Evolutionary conservation across 2,888 invertebrate species (phyloP), one percentile per base, ranked within the genome.

Genomic region (Eupithecia dodoneata): DNA sequence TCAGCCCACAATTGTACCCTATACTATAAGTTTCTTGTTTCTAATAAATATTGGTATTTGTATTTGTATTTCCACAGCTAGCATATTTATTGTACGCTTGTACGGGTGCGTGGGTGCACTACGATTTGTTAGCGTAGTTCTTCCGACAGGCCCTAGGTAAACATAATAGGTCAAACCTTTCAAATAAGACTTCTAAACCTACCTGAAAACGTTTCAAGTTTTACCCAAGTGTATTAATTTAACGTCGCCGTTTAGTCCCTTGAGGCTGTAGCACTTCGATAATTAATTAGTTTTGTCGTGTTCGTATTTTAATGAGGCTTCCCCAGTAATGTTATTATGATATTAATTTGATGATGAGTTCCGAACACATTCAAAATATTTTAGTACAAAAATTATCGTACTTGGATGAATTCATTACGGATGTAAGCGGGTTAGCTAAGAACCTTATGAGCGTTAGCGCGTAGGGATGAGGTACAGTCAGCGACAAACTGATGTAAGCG

Each of bases 211-310:
- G 63, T 59, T 59, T 10, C 59, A 71, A 76, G 65, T 72, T 76
- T 71, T 66, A 52, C 10, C 7, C 12, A 49, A 42, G 41, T 55
- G 63, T 71, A 63, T 65, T 72, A 72, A 76, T 73, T 76, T 71
- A 45, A 73, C 66, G 66, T 74, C 77, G 72, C 72, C 69, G 71
- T 65, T 44, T 42, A 52, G 18, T 72, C 72, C 47, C 69, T 42
- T 13, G 77, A 18, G 67, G 67, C 65, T 59, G 66, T 65, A 76
- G 49, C 74, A 65, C 74, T 77, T 65, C 65, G 52, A 52, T 69
- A 77, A 77, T 77, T 77, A 70, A 74, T 77, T 74, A 65, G 75
- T 75, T 76, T 75, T 70, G 45, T 55, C 49, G 72, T 75, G 72
- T 72, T 73, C 59, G 52, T 72, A 77, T 75, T 77, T 72, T 74